A percentile compares a stretch with the other conserved stretches of the same genome.
These are phyloP conservation scores for Kradibia gibbosae DNA, from an alignment of 1,140 invertebrate genomes.

Conservation along the genomic window DNA sequence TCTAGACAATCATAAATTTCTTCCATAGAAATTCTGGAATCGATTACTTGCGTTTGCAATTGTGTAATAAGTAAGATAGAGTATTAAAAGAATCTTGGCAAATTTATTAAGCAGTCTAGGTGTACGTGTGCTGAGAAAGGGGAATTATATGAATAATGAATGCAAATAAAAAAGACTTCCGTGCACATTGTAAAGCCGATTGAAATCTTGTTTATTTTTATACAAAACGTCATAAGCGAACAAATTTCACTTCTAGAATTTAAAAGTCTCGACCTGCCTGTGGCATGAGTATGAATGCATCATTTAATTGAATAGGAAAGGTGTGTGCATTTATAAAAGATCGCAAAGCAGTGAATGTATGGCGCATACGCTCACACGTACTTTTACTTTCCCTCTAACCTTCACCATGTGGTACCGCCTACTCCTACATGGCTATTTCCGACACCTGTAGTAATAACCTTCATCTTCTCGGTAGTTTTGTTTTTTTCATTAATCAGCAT, in stretches of 20 bases:
- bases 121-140: no score
- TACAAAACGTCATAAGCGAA: neutral
- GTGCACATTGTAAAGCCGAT: slow-evolving; percentile 9
- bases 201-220: slow-evolving; percentile 18
- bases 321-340: neutral
- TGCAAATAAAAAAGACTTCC: neutral
- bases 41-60: neutral
- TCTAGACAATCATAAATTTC: neutral
- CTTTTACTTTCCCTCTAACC: slow-evolving; percentile 7
- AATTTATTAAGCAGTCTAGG: neutral
- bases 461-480: neutral
- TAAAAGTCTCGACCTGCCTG: neutral
- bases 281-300: neutral
- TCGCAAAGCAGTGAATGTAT: neutral
- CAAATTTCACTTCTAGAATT: slow-evolving; percentile 14
- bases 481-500: neutral
- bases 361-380: neutral
- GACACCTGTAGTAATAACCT: neutral
- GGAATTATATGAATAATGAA: no score
- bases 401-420: neutral
- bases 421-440: neutral
- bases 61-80: neutral
- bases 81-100: neutral
- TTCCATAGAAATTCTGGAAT: neutral
- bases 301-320: slow-evolving; percentile 32